These are phyloP conservation scores for Nettapus auritus DNA, from an alignment of 2,113 vertebrate genomes.

Conservation along the genomic window DNA sequence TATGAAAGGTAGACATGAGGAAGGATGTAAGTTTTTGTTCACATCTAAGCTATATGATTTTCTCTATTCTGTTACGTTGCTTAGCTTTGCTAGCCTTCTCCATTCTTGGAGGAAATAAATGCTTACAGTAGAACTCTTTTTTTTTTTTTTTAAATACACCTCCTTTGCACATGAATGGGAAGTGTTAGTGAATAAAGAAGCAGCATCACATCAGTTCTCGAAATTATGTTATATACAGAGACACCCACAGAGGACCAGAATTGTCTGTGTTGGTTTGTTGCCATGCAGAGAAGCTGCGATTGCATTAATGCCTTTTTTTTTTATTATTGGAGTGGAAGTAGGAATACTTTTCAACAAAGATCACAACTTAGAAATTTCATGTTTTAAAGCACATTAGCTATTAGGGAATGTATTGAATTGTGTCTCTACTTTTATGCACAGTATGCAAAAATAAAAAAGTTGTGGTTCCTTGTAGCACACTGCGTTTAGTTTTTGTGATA, in stretches of 20 bases:
- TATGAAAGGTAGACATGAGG: not conserved
- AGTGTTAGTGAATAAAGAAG: not conserved
- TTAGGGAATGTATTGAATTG: not conserved
- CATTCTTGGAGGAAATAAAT: not conserved
- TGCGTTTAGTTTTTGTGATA: not conserved
- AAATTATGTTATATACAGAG: rapidly evolving
- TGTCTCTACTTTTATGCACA: not conserved
- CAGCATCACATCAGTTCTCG: not conserved
- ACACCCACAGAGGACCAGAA: not conserved
- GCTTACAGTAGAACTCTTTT: not conserved
- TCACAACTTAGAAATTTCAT: not conserved
- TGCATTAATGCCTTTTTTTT: not conserved
- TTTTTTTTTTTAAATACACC: not conserved
- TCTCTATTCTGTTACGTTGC: not conserved
- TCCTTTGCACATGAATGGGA: not conserved
- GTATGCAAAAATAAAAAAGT: not conserved
- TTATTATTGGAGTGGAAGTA: not conserved
- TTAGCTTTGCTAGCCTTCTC: not conserved
- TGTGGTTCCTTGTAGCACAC: not conserved
- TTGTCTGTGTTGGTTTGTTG: not conserved
- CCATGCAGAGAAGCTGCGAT: not conserved
- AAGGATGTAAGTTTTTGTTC: not conserved
- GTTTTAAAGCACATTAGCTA: not conserved
- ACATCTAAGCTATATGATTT: not conserved
- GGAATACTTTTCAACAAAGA: not conserved